Base-by-base conservation (phyloP, 2,113 vertebrate species). In the Hyla sarda region DNA sequence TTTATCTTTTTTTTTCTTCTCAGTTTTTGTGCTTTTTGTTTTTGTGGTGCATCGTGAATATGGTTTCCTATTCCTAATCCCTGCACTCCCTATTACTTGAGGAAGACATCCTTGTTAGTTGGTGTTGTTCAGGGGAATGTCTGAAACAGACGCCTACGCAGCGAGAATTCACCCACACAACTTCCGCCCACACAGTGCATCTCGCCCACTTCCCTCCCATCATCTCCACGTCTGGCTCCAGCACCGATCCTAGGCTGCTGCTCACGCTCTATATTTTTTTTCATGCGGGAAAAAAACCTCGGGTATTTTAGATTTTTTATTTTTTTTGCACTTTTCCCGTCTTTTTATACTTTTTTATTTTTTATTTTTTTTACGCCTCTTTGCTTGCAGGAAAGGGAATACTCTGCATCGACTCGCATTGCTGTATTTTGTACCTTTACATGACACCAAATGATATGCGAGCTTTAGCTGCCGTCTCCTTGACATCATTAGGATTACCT, bases 51-150 rank as follows among this genome's bases (percentile, higher is more conserved):
- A 30, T 71, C 60, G 48, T 56, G 75, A 47, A 21, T 28, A 69
- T 11, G 1, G 32, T 21, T 37, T 10, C 67, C 32, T 37, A 21
- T 37, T 21, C 67, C 67, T 71, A 37, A 79, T 77, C 72, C 48
- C 56, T 32, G 62, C 74, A 28, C 71, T 54, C 73, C 37, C 73
- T 30, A 19, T 25, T 54, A 45, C 47, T 37, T 41, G 48, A 80
- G 76, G 30, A 65, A 67, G 58, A 78, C 69, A 48, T 79, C 84
- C 62, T 81, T 48, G 76, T 86, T 80, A 88, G 91, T 89, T 91
- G 90, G 85, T 89, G 91, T 90, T 92, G 93, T 93, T 93, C 92
- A 92, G 69, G 87, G 92, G 90, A 88, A 90, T 69, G 84, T 80
- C 89, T 82, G 88, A 90, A 88, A 92, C 91, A 92, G 91, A 89